Evolutionary conservation across 2,888 invertebrate genomes (phyloP).

Genomic region (Odontocolon sp.): DNA sequence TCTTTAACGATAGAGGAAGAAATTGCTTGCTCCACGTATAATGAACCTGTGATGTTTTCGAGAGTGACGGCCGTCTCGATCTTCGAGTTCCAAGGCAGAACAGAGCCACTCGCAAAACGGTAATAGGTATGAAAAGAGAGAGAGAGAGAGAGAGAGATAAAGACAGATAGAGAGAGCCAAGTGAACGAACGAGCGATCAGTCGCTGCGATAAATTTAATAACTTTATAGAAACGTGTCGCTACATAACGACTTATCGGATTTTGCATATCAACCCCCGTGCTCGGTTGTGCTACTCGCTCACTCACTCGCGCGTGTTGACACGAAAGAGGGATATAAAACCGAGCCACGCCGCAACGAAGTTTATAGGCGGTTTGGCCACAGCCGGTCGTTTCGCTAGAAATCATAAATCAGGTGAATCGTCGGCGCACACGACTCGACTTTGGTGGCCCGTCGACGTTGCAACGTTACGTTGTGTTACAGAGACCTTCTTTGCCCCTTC

Average conservation of each 20-base stretch:
- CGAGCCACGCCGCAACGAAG: constrained; percentile 49
- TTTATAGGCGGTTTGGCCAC: constrained; percentile 63
- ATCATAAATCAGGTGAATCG: constrained; percentile 73
- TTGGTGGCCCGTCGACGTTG: constrained; percentile 31
- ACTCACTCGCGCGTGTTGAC: constrained; percentile 67
- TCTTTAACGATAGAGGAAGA: not conserved
- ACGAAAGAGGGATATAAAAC: constrained; percentile 74
- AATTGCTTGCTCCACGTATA: not conserved
- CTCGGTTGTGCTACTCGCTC: constrained; percentile 17
- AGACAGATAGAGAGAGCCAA: not conserved
- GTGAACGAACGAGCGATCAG: constrained; percentile 62
- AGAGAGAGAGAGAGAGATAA: not conserved
- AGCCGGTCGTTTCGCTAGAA: constrained; percentile 68
- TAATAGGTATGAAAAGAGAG: not conserved
- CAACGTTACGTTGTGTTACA: constrained; percentile 29
- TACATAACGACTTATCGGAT: constrained; percentile 70
- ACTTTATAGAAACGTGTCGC: constrained; percentile 76
- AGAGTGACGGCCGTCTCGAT: not conserved
- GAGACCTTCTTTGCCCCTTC: not conserved
- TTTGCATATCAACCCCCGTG: constrained; percentile 68
- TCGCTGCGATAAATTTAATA: constrained; percentile 75
- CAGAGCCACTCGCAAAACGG: constrained; percentile 1
- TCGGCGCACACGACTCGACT: constrained; percentile 56
- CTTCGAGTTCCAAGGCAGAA: not conserved
- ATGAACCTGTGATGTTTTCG: constrained; percentile 3